Evolutionary conservation across 1,140 invertebrate genomes (phyloP), one percentile per base, ranked within the genome.

Genomic region (Drosophila ambigua): DNA sequence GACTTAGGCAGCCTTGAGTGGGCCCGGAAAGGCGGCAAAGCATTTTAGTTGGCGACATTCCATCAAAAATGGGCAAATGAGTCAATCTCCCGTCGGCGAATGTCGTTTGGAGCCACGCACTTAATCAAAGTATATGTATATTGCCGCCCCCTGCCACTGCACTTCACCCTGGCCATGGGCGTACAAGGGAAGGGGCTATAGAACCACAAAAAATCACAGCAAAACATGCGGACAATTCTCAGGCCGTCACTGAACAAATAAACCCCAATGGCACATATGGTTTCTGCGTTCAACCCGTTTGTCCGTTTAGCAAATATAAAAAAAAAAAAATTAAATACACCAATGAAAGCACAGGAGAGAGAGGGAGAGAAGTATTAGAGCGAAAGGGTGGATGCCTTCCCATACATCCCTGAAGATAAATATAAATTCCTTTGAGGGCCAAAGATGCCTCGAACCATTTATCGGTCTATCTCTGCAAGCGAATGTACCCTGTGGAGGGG

Each of bases 31-130:
- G 46, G 65, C 53, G 66, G 54, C 35, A 43, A 74, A 62, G 61
- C 68, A 81, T 78, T 81, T 81, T 77, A 79, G 79, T 66, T 79
- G 79, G 79, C 75, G 80, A 84, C 80, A 84, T 79, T 84, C 66
- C 72, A 73, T 84, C 80, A 84, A 84, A 65, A 83, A 84, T 85
- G 81, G 81, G 59, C 72, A 79, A 69, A 84, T 84, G 80, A 84
- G 81, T 84, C 80, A 84, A 85, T 84, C 67, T 49, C 60, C 52
- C 58, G 43, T 43, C 44, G 50, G 57, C 31, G 59, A 61, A 46
- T 59, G 62, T 53, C 26, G 24, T 35, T 35, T 20, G 23, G 51
- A 58, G 51, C 72, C 66, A 72, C 76, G 63, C 80, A 84, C 81
- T 85, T 80, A 80, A 84, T 84, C 81, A 80, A 77, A 84, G 72